Evolutionary conservation across 2,888 invertebrate genomes (phyloP), one percentile per base, ranked within the genome.

Genomic region (Cerastis rubricosa): DNA sequence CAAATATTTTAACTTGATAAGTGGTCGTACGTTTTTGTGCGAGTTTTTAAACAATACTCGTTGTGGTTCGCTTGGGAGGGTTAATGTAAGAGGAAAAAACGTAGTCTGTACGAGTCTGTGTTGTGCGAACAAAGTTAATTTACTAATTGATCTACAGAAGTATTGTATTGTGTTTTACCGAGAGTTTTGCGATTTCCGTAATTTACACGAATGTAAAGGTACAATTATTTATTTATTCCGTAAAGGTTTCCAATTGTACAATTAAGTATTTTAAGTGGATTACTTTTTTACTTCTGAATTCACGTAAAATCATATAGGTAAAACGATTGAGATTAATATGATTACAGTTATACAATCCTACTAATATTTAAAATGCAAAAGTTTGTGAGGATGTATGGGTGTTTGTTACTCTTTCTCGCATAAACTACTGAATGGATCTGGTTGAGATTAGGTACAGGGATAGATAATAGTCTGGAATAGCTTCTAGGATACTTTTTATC

Each of bases 1-100:
- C 70, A 83, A 84, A 76, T 76, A 83, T 85, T 82, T 85, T 76
- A 71, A 82, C 71, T 83, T 83, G 59, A 74, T 69, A 78, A 85
- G 85, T 78, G 83, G 68, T 70, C n/a, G 83, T 73, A 68, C 45
- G 51, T 72, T 85, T 82, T 85, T 84, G 77, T 71, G 51, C 29
- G 57, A 57, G 71, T 47, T 78, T 71, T 74, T 66, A 69, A 78
- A 82, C 83, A 78, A 78, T 72, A 64, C 66, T 63, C 54, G 65
- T 40, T 59, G 63, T 25, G 59, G 71, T 72, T n/a, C 49, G 63
- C 71, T 54, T 49, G 17, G n/a, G 43, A 75, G 35, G 51, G 69
- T 67, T 64, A 54, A 65, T 65, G 35, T 61, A n/a, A 70, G 49
- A 47, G 59, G 25, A 61, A 71, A 81, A 73, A 43, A 74, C 57